Evolutionary conservation across 2,113 vertebrate genomes (phyloP).

Genomic region (Pomatostomus ruficeps): DNA sequence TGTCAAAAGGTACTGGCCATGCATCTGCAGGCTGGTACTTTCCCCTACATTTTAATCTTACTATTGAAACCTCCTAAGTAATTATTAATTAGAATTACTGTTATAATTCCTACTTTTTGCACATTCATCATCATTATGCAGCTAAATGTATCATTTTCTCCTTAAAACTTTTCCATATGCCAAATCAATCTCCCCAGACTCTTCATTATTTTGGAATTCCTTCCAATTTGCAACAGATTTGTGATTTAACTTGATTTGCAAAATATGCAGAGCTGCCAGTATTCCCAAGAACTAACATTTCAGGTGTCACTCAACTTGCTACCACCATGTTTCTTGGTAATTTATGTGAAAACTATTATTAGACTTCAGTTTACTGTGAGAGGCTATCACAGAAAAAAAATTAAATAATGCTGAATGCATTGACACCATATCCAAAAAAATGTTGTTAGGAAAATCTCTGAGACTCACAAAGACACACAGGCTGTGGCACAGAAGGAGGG

Average conservation of each 20-base stretch:
- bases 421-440: background rate
- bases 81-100: background rate
- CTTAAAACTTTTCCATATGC: background rate
- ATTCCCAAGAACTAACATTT: constrained; percentile 6
- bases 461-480: background rate
- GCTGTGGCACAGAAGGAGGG: background rate
- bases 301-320: constrained; percentile 29
- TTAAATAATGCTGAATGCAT: background rate
- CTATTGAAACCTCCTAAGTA: background rate
- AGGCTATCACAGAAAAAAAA: background rate
- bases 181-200: constrained; percentile 1
- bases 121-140: background rate
- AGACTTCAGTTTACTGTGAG: background rate
- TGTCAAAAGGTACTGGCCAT: background rate
- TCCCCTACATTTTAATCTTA: background rate
- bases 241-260: constrained; percentile 27
- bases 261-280: constrained; percentile 9
- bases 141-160: background rate
- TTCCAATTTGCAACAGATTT: constrained; percentile 24
- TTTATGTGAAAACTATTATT: background rate
- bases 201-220: constrained; percentile 34
- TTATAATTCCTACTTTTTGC: background rate
- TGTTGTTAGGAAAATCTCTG: background rate
- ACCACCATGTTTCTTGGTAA: background rate
- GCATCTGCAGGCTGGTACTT: background rate